phyloP scores from a whole-genome alignment of 2,797 vertebrate species.

The Sebastes matsubarae region DNA sequence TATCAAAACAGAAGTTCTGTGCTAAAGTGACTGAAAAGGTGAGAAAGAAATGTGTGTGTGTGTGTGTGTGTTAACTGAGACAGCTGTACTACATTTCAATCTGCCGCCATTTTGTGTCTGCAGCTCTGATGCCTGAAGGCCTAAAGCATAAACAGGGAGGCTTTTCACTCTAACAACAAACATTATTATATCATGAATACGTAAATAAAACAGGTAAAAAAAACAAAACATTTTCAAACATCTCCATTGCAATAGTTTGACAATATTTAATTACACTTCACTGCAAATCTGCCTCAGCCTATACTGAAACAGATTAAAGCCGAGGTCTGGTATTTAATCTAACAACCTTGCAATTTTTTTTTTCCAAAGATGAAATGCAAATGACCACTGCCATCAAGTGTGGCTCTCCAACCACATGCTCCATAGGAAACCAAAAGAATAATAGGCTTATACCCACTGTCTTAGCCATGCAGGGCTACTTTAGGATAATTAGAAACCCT shows the following conservation, averaged over 20 bases:
- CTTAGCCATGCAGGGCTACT: neutral
- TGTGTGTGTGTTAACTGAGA: conserved; percentile 34
- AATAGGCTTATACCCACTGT: neutral
- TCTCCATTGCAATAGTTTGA: neutral
- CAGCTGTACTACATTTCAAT: conserved; percentile 34
- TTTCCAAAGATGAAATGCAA: neutral
- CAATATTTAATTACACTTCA: neutral
- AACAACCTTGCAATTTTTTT: neutral
- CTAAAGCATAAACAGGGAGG: neutral
- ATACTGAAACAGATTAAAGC: neutral
- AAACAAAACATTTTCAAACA: neutral
- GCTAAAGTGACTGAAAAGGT: neutral
- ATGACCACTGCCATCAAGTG: too few species aligned
- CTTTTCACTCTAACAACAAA: too few species aligned
- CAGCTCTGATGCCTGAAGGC: conserved; percentile 10
- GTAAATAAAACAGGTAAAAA: neutral
- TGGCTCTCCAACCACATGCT: neutral
- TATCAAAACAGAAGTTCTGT: neutral
- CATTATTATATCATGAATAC: neutral
- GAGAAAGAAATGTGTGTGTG: neutral
- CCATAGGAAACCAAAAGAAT: neutral
- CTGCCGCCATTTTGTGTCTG: conserved; percentile 69
- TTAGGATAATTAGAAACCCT: neutral
- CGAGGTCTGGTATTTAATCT: neutral
- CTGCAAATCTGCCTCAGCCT: neutral